Base-by-base conservation (phyloP, 2,888 invertebrate species). In the Patella depressa region DNA sequence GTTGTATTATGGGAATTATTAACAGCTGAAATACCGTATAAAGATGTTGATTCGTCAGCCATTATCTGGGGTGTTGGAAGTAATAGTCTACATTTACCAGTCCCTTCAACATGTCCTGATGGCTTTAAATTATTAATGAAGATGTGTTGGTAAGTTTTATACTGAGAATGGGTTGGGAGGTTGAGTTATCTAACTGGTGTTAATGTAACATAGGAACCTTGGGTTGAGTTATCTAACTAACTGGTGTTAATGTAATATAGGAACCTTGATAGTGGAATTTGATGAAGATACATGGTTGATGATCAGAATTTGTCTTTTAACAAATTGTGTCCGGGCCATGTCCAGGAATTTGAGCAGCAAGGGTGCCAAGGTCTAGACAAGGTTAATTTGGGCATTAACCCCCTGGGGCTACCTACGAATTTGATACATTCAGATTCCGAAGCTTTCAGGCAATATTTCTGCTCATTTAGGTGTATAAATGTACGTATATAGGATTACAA, bases 51-150 rank as follows among this genome's bases (percentile, higher is more conserved):
- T 91, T 96, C 97, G 0, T 97, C 97, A 57, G 98, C 99, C 72
- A 97, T 99, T 76, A 98, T 99, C 93, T 99, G 97, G 95, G 98
- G 98, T 5, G 98, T 99, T 1, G 99, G 99, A 2, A 97, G 96
- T 81, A 96, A 97, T 91, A 96, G 96, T 69, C 94, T 99, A 2
- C 95, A 95, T 81, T 94, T 99, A 73, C 98, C 98, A 0, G 95
- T 99, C 76, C 99, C 99, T 0, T 93, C 94, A 19, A 95, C 96
- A 11, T 97, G 96, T 88, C 99, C 98, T 0, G 96, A 92, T 70
- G 92, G 92, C 5, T 89, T 98, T 89, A 95, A 96, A 90, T 93
- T 97, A 14, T 93, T 99, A 45, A 95, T 98, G 81, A 95, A 95
- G 87, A 96, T 97, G 91, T 99, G 98, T 91, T 98, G 98, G 96